phyloP scores from a whole-genome alignment of 2,113 vertebrate genomes.

The Anolis carolinensis region DNA sequence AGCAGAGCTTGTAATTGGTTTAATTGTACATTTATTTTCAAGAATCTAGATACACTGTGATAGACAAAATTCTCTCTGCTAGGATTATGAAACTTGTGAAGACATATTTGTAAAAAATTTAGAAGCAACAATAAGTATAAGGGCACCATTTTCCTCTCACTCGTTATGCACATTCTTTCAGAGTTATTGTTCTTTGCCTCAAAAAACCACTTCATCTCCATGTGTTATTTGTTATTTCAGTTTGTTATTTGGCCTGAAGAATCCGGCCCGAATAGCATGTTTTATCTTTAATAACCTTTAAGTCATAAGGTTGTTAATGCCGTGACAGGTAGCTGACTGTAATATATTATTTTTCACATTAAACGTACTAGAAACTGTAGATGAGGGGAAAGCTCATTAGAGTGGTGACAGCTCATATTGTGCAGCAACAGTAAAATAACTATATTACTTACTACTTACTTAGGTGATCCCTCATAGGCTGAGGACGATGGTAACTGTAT shows the following conservation, averaged over 20 bases:
- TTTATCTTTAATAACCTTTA: constrained; percentile 66
- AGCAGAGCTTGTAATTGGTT: constrained; percentile 27
- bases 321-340: constrained; percentile 54
- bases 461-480: no score
- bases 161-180: constrained; percentile 52
- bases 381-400: constrained; percentile 48
- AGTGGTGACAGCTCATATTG: constrained; percentile 63
- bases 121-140: background rate
- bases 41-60: constrained; percentile 25
- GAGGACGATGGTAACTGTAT: no score
- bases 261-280: constrained; percentile 61
- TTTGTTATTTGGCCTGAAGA: constrained; percentile 52
- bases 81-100: constrained; percentile 19
- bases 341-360: constrained; percentile 61
- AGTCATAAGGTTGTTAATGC: constrained; percentile 69
- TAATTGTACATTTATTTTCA: background rate
- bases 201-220: constrained; percentile 66
- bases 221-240: constrained; percentile 66
- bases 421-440: constrained; percentile 72
- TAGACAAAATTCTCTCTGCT: constrained; percentile 29
- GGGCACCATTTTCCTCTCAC: constrained; percentile 36
- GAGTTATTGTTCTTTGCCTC: constrained; percentile 76
- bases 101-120: constrained; percentile 7
- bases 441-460: no score
- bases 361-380: constrained; percentile 42